These are phyloP conservation scores for Thunnus albacares DNA, from an alignment of 2,797 vertebrate species.

Conservation along the genomic window DNA sequence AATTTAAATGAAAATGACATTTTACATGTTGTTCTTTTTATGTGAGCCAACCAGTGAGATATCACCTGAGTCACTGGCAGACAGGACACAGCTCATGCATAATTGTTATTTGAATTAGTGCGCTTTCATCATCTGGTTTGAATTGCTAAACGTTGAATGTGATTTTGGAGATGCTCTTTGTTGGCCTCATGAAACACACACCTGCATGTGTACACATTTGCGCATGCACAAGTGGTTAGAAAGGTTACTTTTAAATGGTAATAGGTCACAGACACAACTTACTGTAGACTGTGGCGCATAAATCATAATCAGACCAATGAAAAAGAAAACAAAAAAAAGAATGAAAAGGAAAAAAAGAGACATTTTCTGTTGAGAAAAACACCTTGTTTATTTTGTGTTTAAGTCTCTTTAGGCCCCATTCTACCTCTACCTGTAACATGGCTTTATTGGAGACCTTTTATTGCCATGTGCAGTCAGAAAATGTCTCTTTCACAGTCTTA, in stretches of 20 bases:
- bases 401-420: neutral
- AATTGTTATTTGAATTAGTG: slow-evolving; percentile 71
- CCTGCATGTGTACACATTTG: slow-evolving; percentile 27
- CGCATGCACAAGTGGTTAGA: slow-evolving; percentile 13
- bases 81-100: slow-evolving; percentile 71
- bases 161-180: slow-evolving; percentile 66
- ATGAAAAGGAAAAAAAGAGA: too few relatives aligned
- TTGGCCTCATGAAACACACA: slow-evolving; percentile 56
- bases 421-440: neutral
- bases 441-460: neutral
- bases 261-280: slow-evolving; percentile 38
- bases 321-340: neutral
- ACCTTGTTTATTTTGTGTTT: neutral
- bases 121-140: slow-evolving; percentile 74
- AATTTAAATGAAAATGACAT: slow-evolving; percentile 62
- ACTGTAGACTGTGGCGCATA: slow-evolving; percentile 31
- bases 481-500: neutral
- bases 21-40: slow-evolving; percentile 12
- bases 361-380: slow-evolving; percentile 9
- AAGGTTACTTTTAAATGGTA: slow-evolving; percentile 70
- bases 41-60: slow-evolving; percentile 18
- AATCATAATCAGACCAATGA: slow-evolving; percentile 52
- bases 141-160: slow-evolving; percentile 66
- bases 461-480: neutral
- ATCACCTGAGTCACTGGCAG: slow-evolving; percentile 45